phyloP scores from a whole-genome alignment of 1,140 invertebrate species.

The Zaprionus ornatus region DNA sequence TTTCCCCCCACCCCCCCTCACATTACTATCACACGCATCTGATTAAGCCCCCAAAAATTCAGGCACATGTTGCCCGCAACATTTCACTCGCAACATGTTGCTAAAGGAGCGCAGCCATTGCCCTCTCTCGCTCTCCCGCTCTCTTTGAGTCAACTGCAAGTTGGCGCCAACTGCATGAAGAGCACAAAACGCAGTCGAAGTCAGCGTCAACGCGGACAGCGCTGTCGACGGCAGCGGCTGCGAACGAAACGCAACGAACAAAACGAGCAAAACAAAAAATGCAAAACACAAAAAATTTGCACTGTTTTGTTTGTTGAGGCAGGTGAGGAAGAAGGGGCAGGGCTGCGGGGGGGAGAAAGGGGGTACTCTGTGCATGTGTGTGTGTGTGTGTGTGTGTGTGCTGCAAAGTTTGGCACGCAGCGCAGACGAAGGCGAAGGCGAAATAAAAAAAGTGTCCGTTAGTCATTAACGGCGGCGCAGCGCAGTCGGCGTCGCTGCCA shows the following conservation, averaged over 20 bases:
- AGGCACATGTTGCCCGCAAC: conserved; percentile 37
- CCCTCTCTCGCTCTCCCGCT: conserved; percentile 5
- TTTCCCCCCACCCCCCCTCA: neutral
- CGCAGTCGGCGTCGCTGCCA: conserved; percentile 15
- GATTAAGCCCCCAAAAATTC: conserved; percentile 29
- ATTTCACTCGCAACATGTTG: conserved; percentile 58
- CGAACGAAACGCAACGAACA: conserved; percentile 79
- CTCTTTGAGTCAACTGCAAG: conserved; percentile 9
- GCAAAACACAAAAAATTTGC: conserved; percentile 63
- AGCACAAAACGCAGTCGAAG: conserved; percentile 12
- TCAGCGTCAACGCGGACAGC: neutral
- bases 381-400: neutral
- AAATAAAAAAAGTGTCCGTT: conserved; percentile 65
- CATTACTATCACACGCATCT: conserved; percentile 29
- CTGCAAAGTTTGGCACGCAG: conserved; percentile 37
- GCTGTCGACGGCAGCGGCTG: neutral
- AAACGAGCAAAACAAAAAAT: conserved; percentile 83
- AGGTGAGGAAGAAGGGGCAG: neutral
- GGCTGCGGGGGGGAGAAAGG: neutral
- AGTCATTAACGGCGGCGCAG: conserved; percentile 57
- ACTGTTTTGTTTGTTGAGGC: conserved; percentile 27
- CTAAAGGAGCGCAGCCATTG: conserved; percentile 50
- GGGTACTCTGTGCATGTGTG: neutral
- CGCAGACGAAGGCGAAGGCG: conserved; percentile 3
- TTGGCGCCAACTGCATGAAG: conserved; percentile 14